Evolutionary conservation across 2,888 invertebrate genomes (phyloP), one percentile per base, ranked within the genome.

Genomic region (Eristalis pertinax): DNA sequence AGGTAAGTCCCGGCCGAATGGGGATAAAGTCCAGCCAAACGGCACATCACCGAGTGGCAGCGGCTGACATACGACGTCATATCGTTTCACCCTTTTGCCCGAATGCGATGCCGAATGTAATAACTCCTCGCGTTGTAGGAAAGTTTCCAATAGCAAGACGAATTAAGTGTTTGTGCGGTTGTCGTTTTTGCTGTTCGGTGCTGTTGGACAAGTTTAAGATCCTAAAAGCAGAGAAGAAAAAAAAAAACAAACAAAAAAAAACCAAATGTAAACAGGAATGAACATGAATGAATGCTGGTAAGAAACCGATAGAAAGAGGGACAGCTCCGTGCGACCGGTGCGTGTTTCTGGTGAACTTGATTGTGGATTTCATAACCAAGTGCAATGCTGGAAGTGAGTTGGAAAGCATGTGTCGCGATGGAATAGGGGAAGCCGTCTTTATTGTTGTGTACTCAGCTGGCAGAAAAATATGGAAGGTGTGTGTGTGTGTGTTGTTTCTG

Each of bases 231-330:
- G 19, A 22, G 41, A 22, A 15, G n/a, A 5, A 43, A 43, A 43
- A 50, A 5, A 3, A n/a, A n/a, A n/a, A n/a, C n/a, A n/a, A n/a
- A n/a, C n/a, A n/a, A n/a, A n/a, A n/a, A n/a, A 50, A 2, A 19
- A n/a, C 7, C 43, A 7, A 79, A 26, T 35, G 60, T 41, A 80
- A 73, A 81, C 68, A 74, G 50, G 81, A 81, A 63, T 64, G 74
- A 69, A 74, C 69, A 72, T 81, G 81, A 81, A 75, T 81, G 68
- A 58, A 60, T 62, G 41, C 24, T 19, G 50, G 24, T 15, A 22
- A 26, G 11, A 60, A 41, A 15, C 26, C 8, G 43, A 19, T n/a
- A 24, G 63, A 64, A 13, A 13, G 32, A 32, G 29, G 63, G 41
- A 29, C 19, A n/a, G 63, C 15, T 63, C 19, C 62, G 19, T 11